Conservation (phyloP, 1,140 invertebrate species). For the Carposina sasakii region DNA sequence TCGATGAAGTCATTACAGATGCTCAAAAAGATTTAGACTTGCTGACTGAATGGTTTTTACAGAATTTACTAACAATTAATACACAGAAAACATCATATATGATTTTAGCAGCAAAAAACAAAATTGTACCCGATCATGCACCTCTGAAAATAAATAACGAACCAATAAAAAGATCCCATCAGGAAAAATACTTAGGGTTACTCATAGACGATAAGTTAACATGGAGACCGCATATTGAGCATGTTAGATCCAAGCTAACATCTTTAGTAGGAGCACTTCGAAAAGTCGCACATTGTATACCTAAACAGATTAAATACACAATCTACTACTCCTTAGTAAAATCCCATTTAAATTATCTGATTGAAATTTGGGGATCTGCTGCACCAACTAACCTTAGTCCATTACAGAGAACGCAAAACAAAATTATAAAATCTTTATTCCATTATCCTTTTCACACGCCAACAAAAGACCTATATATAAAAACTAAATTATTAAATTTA, state of each 20-base stretch:
- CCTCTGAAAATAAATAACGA: background rate
- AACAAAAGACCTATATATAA: too few species aligned
- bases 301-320: background rate
- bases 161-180: background rate
- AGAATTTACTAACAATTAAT: constrained; percentile 6
- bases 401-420: constrained; percentile 5
- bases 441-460: background rate
- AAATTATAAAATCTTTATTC: constrained; percentile 4
- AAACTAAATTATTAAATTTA: too few species aligned
- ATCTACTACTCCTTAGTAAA: constrained; percentile 6
- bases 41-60: background rate
- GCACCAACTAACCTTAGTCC: background rate
- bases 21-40: constrained; percentile 4
- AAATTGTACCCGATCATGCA: background rate
- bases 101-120: constrained; percentile 6
- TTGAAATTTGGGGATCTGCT: constrained; percentile 6
- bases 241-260: background rate
- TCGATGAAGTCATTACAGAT: background rate
- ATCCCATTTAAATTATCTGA: constrained; percentile 3
- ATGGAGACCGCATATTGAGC: constrained; percentile 1
- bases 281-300: background rate
- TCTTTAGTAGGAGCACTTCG: constrained; percentile 6
- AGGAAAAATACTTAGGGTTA: constrained; percentile 3
- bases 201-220: background rate
- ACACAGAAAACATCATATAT: constrained; percentile 1